Percentiles rank a stretch among this genome's conserved stretches.
Evolutionary conservation across 2,113 vertebrate species (phyloP).

Genomic region (Sebastes fasciatus): DNA sequence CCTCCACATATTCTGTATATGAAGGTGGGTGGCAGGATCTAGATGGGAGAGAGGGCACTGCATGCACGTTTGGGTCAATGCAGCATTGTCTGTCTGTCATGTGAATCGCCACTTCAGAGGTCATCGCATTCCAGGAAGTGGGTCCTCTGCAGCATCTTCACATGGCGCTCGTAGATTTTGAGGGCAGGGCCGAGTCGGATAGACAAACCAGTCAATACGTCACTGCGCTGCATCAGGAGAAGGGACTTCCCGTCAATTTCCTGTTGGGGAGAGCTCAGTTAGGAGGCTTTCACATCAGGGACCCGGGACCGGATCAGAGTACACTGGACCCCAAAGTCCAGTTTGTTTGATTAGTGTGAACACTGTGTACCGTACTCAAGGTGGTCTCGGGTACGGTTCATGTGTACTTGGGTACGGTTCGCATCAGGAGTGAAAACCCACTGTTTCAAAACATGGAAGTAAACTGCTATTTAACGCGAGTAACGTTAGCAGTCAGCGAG

Average conservation of each 20-base stretch:
- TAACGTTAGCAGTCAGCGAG: too few species aligned
- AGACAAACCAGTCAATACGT: conserved; percentile 91
- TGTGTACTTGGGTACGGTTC: too few species aligned
- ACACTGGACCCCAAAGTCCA: too few species aligned
- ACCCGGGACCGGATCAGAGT: too few species aligned
- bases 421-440: too few species aligned
- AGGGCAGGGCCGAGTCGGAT: conserved; percentile 93
- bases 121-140: conserved; percentile 90
- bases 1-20: conserved; percentile 59
- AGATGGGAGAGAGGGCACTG: conserved; percentile 56
- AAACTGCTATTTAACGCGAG: too few species aligned
- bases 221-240: conserved; percentile 92
- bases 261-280: conserved; percentile 69
- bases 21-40: conserved; percentile 57
- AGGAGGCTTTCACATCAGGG: too few species aligned
- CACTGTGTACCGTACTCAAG: too few species aligned
- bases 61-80: conserved; percentile 57
- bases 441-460: too few species aligned
- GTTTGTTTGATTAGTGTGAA: too few species aligned
- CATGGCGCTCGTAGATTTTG: conserved; percentile 93
- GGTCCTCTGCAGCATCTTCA: conserved; percentile 91
- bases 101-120: conserved; percentile 58
- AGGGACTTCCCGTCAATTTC: conserved; percentile 94
- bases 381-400: too few species aligned
- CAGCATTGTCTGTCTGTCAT: conserved; percentile 36